Base-by-base conservation (phyloP, 2,113 vertebrate species). In the Hypomesus transpacificus region DNA sequence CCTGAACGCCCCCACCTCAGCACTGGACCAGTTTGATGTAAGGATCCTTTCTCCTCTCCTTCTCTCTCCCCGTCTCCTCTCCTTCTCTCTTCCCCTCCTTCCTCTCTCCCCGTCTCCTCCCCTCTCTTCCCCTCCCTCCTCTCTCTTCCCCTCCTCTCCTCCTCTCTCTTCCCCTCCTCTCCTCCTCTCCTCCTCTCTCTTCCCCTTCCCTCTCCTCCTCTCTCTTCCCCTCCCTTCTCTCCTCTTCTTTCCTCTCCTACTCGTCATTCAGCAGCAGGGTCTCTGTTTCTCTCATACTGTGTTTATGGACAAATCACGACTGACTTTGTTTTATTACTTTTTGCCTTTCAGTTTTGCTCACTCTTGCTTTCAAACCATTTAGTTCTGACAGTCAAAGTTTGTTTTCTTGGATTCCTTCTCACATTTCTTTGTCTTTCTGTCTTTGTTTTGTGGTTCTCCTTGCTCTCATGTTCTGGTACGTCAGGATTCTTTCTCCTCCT, bases 11-110 rank as follows among this genome's bases (percentile, higher is more conserved):
- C 97, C 96, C 88, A 93, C 96, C 89, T 97, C 97, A 82, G 93
- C 94, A 71, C 92, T 96, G 78, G 97, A 98, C 90, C 96, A 95
- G 90, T 96, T 97, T 80, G 96, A 98, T 92, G 97, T 99, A 92
- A 96, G 96, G 94, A 70, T 75, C n/a, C 9, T n/a, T 1, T 34
- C 31, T 34, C 31, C 31, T 34, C 31, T 34, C 31, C 31, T 34
- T 5, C 31, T 34, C 31, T 34, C 31, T 2, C 3, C 31, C 6
- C 31, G 1, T 7, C 31, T 34, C 31, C 31, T 7, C 31, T 3
- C 3, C 31, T 34, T 39, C 39, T 39, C 39, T 39, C 39, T 11
- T 39, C 39, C 9, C 39, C 39, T 39, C 39, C 6, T n/a, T n/a
- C 31, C 31, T 34, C 31, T 3, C 31, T 8, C 7, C 31, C 13